These are phyloP conservation scores for Nephrotoma appendiculata DNA, from an alignment of 2,888 invertebrate genomes.

Conservation along the genomic window DNA sequence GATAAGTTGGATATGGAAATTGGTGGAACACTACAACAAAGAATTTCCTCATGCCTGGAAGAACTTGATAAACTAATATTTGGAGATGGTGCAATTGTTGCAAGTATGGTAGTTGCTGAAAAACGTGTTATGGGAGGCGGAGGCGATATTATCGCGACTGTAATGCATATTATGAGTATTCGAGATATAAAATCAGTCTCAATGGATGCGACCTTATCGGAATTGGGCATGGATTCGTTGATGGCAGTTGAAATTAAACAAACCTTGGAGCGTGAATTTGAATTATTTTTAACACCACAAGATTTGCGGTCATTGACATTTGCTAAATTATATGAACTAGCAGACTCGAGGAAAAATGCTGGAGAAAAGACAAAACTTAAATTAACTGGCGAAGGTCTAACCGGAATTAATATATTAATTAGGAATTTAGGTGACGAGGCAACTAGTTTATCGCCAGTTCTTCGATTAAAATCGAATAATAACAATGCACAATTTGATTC, in stretches of 20 bases:
- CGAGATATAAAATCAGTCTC: conserved; percentile 55
- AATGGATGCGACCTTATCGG: conserved; percentile 60
- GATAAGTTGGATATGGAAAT: conserved; percentile 53
- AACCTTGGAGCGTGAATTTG: conserved; percentile 76
- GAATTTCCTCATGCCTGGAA: conserved; percentile 65
- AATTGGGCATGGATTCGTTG: conserved; percentile 92
- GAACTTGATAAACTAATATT: conserved; percentile 59
- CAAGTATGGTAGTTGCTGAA: conserved; percentile 79
- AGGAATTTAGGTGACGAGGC: conserved; percentile 47
- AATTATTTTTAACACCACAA: conserved; percentile 70
- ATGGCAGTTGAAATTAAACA: conserved; percentile 96
- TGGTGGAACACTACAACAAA: conserved; percentile 73
- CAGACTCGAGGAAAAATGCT: conserved; percentile 21
- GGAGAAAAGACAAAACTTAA: conserved; percentile 24
- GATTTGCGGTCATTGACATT: conserved; percentile 73
- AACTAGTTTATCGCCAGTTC: conserved; percentile 35
- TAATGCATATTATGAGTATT: conserved; percentile 52
- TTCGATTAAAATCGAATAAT: conserved; percentile 36
- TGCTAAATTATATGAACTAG: conserved; percentile 27
- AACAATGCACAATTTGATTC: conserved; percentile 15
- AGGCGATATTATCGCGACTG: conserved; percentile 55
- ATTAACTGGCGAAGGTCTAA: conserved; percentile 19
- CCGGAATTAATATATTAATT: conserved; percentile 42
- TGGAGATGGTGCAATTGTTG: conserved; percentile 52
- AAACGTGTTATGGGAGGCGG: conserved; percentile 49